Base-by-base conservation (phyloP, 2,113 vertebrate species). In the Mungos mungo region DNA sequence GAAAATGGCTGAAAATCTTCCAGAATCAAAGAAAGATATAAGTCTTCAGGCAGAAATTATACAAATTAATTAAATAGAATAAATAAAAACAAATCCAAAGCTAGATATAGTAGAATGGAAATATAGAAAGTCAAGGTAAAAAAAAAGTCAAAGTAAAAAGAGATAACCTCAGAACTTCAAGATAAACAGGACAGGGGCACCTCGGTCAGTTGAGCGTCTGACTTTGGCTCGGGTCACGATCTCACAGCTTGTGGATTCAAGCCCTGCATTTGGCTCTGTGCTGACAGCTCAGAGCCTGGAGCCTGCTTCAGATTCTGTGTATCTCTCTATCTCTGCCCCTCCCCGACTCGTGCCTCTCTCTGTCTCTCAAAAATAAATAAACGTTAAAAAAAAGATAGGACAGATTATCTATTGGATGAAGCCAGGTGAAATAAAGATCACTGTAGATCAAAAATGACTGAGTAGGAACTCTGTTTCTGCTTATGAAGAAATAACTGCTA, bases 91-190 rank as follows among this genome's bases (percentile, higher is more conserved):
- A 88, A 90, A 82, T 27, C 5, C 4, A 54, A 80, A 85, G 57
- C 35, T 89, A 92, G 85, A 79, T 13, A 71, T 0, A 74, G 23
- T 45, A 12, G 52, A 79, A 10, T 27, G 5, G 11, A 81, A 91
- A 93, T 68, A 80, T 12, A 80, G 15, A 69, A 91, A 81, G n/a
- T 72, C 9, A 83, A 54, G 45, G 25, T 3, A 87, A 82, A 83
- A 69, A 54, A 54, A 69, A 91, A 81, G n/a, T 72, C 9, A 83
- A 54, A 35, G 25, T 54, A 50, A 87, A 82, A 83, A 69, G 54
- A 81, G 38, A 93, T 90, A 91, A 63, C 35, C n/a, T 81, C 87
- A 83, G 88, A 80, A 93, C n/a, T 88, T 91, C n/a, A 90, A 87
- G n/a, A 41, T 27, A 57, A 74, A 94, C 69, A 87, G 76, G 45